Conservation (phyloP, 1,140 invertebrate genomes). For the Polypedilum vanderplanki region DNA sequence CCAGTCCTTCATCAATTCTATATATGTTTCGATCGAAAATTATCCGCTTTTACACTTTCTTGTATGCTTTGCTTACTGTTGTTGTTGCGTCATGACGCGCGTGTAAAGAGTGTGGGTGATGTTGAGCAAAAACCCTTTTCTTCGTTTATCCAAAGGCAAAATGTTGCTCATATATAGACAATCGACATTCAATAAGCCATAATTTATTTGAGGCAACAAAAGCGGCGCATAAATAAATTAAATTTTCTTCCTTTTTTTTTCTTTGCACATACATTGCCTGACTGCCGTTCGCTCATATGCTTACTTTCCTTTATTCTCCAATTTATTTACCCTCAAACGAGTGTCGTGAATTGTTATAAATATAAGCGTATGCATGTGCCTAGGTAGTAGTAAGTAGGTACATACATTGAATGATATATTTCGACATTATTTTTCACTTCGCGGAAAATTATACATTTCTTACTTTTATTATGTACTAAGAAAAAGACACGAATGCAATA, state of each 20-base stretch:
- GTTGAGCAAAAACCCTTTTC: constrained; percentile 4
- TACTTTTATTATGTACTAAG: too few relatives aligned
- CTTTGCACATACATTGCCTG: too few relatives aligned
- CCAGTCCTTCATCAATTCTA: constrained; percentile 29
- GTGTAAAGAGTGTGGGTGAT: neutral
- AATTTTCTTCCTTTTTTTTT: neutral
- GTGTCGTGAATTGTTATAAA: neutral
- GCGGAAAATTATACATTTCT: too few relatives aligned
- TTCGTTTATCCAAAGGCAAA: neutral
- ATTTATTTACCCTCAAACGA: neutral
- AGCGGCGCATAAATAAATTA: constrained; percentile 5
- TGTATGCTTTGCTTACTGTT: too few relatives aligned
- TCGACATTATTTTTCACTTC: too few relatives aligned
- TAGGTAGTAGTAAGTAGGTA: too few relatives aligned
- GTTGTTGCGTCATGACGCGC: too few relatives aligned
- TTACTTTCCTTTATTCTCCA: neutral
- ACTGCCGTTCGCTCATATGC: neutral
- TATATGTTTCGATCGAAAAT: constrained; percentile 24
- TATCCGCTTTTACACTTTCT: neutral
- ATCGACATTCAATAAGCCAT: constrained; percentile 17
- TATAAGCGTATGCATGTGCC: neutral
- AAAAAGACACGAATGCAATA: too few relatives aligned
- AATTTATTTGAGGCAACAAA: constrained; percentile 19
- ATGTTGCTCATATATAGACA: neutral
- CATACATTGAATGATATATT: constrained; percentile 1